Percentiles rank a stretch among this genome's conserved stretches.
These are phyloP conservation scores for Parus major DNA, from an alignment of 2,113 vertebrate genomes.

Conservation along the genomic window DNA sequence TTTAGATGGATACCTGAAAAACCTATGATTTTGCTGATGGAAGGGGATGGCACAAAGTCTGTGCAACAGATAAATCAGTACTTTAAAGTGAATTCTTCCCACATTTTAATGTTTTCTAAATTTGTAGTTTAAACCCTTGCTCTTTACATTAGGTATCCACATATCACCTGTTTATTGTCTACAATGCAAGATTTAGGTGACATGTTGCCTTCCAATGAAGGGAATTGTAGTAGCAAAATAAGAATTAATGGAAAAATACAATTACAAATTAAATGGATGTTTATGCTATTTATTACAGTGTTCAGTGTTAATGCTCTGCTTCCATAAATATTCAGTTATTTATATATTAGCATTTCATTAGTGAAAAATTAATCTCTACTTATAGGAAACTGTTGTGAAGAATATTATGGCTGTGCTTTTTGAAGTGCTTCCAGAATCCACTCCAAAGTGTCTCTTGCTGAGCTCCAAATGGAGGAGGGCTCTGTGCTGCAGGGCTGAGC, in stretches of 20 bases:
- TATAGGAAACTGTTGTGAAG: not conserved
- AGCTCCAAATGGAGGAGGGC: not conserved
- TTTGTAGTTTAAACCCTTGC: not conserved
- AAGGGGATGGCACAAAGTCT: not conserved
- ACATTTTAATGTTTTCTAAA: not conserved
- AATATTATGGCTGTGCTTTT: not conserved
- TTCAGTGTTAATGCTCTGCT: not conserved
- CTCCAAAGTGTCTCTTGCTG: not conserved
- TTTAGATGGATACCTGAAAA: not conserved
- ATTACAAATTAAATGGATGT: not conserved
- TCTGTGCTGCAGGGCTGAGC: not conserved
- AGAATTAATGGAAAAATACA: not conserved
- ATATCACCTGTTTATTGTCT: not conserved
- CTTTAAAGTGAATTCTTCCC: not conserved
- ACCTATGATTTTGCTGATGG: not conserved
- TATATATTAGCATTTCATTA: slow-evolving; percentile 9
- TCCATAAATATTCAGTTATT: not conserved
- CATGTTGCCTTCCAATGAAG: not conserved
- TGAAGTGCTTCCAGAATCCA: not conserved
- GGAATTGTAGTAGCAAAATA: not conserved
- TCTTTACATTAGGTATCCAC: not conserved
- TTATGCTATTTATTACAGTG: not conserved
- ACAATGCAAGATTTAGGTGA: not conserved
- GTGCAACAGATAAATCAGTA: not conserved
- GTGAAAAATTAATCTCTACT: not conserved